Percentiles rank a stretch among this genome's conserved stretches.
Evolutionary conservation across 2,113 vertebrate species (phyloP).

Genomic region (Garra rufa): DNA sequence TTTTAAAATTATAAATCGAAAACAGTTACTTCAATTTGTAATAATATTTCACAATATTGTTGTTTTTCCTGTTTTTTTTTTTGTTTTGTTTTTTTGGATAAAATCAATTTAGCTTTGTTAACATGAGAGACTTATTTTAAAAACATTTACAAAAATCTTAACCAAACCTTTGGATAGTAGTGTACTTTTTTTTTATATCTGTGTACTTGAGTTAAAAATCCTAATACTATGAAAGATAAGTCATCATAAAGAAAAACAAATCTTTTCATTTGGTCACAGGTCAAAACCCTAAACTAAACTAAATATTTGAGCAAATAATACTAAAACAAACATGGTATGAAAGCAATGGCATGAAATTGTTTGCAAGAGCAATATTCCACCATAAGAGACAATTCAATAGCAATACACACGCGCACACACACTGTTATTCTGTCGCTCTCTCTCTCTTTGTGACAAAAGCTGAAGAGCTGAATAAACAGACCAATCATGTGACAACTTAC

Average conservation of each 20-base stretch:
- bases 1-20: no score
- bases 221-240: no score
- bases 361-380: slow-evolving; percentile 65
- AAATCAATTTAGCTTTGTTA: no score
- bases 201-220: background rate
- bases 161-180: background rate
- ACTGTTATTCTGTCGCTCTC: background rate
- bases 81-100: no score
- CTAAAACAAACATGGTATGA: background rate
- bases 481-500: slow-evolving; percentile 51
- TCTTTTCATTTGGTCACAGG: background rate
- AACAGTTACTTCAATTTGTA: no score
- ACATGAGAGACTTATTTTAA: background rate
- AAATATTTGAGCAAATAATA: background rate
- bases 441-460: slow-evolving; percentile 10
- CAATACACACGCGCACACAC: background rate
- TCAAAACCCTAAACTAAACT: background rate
- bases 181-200: background rate
- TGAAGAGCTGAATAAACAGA: slow-evolving; percentile 52
- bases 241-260: background rate
- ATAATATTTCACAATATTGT: no score
- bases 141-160: background rate
- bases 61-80: no score
- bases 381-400: slow-evolving; percentile 6
- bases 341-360: slow-evolving; percentile 5